phyloP scores from a whole-genome alignment of 2,888 invertebrate species.

The Zygothrica quintamaculata region DNA sequence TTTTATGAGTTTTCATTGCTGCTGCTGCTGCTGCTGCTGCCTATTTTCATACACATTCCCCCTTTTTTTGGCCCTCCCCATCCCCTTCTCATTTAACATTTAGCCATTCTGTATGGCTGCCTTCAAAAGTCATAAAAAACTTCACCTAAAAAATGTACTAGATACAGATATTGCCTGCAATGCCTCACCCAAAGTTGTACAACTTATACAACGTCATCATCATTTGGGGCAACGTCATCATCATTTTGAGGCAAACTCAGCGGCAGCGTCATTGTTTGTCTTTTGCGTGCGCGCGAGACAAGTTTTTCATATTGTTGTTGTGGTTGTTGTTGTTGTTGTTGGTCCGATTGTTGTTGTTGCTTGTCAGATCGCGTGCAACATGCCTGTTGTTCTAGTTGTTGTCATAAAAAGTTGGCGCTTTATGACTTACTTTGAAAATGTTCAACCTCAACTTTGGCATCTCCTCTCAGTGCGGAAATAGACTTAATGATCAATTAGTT shows the following conservation, averaged over 20 bases:
- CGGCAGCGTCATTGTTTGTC: not conserved
- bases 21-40: slow-evolving; percentile 23
- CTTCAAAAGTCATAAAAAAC: slow-evolving; percentile 65
- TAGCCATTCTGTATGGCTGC: slow-evolving; percentile 25
- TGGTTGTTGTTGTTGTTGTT: slow-evolving; percentile 15
- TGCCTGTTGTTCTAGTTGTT: slow-evolving; percentile 56
- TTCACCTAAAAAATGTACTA: slow-evolving; percentile 44
- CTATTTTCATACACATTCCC: slow-evolving; percentile 13
- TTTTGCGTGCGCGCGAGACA: slow-evolving; percentile 36
- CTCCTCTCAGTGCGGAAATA: slow-evolving; percentile 68
- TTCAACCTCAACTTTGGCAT: slow-evolving; percentile 35
- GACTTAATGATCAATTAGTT: slow-evolving; percentile 80
- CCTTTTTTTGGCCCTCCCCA: slow-evolving; percentile 19
- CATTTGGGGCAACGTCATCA: slow-evolving; percentile 29
- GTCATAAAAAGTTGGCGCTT: slow-evolving; percentile 73
- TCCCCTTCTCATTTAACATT: not conserved
- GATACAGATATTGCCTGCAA: slow-evolving; percentile 23
- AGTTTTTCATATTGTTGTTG: slow-evolving; percentile 12
- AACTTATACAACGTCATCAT: slow-evolving; percentile 9
- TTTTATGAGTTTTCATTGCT: slow-evolving; percentile 60
- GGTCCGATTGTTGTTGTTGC: too few relatives aligned
- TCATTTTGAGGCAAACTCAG: slow-evolving; percentile 4
- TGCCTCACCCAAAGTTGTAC: slow-evolving; percentile 17
- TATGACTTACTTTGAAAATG: slow-evolving; percentile 72
- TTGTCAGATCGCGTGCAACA: slow-evolving; percentile 68